A percentile compares a stretch with the other conserved stretches of the same genome.
These are phyloP conservation scores for Polydrusus tereticollis DNA, from an alignment of 2,888 invertebrate species.

Conservation along the genomic window DNA sequence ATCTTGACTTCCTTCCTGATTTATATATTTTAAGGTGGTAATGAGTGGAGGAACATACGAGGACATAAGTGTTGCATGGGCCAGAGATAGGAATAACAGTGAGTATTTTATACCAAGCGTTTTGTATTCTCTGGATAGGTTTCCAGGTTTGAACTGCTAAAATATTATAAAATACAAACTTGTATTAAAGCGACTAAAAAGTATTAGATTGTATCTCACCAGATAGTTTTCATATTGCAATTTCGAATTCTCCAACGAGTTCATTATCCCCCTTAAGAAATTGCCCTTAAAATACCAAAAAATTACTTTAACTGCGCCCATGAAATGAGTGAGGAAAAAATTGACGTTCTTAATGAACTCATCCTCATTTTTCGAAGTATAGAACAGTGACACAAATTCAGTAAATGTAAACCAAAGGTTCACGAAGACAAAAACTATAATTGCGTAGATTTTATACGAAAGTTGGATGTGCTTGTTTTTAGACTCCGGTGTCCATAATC, in stretches of 20 bases:
- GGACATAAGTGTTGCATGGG: conserved; percentile 58
- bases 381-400: conserved; percentile 59
- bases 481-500: conserved; percentile 59
- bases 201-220: conserved; percentile 35
- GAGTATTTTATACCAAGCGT: conserved; percentile 57
- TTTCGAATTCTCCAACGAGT: conserved; percentile 54
- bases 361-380: conserved; percentile 56
- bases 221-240: conserved; percentile 54
- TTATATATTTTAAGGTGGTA: conserved; percentile 47
- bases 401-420: conserved; percentile 59
- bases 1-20: background rate
- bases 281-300: conserved; percentile 58
- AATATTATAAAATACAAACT: too few relatives aligned
- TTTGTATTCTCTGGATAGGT: conserved; percentile 54
- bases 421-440: conserved; percentile 58
- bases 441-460: conserved; percentile 56
- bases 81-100: conserved; percentile 57
- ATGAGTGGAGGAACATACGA: conserved; percentile 59
- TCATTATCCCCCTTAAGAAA: conserved; percentile 55
- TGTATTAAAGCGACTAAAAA: too few relatives aligned
- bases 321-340: conserved; percentile 60
- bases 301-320: conserved; percentile 61
- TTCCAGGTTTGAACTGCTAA: conserved; percentile 53
- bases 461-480: conserved; percentile 49
- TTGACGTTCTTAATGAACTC: conserved; percentile 62